Conservation (phyloP, 92 coral and sea anemone genomes). For the Parazoanthus swiftii region DNA sequence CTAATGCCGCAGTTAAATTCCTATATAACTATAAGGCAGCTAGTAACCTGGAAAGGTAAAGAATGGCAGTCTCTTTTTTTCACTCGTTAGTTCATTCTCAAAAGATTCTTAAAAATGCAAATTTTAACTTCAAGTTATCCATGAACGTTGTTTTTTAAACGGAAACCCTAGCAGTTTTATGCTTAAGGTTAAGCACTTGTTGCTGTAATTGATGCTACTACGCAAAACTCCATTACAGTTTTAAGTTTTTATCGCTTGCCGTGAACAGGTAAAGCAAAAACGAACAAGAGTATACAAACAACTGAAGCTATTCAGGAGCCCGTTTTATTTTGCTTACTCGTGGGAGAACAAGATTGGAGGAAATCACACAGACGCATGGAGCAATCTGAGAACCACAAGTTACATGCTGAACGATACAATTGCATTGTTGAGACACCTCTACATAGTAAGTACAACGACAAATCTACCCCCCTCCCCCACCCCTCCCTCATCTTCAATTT, state of each 20-base stretch:
- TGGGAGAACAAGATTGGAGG: slow-evolving; percentile 24
- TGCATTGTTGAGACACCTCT: background rate
- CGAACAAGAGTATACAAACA: slow-evolving; percentile 1
- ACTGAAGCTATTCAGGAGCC: slow-evolving; percentile 14
- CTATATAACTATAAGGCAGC: no score
- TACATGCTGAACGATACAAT: background rate
- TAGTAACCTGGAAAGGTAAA: no score
- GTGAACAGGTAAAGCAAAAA: background rate
- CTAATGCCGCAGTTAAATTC: no score
- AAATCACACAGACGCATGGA: background rate
- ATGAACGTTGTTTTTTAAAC: no score
- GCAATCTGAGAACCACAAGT: background rate
- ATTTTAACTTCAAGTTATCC: no score
- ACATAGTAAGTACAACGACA: slow-evolving; percentile 12
- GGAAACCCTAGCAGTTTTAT: no score
- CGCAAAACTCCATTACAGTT: no score
- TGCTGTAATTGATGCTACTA: no score
- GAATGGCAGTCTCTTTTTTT: no score
- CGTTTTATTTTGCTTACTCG: slow-evolving; percentile 19
- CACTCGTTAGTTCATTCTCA: no score
- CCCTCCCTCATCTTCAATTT: background rate
- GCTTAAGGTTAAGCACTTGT: no score
- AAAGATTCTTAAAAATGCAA: no score
- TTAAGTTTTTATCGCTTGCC: background rate
- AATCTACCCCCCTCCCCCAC: background rate